Conservation (phyloP, 2,113 vertebrate species). For the Stigmatopora nigra region DNA sequence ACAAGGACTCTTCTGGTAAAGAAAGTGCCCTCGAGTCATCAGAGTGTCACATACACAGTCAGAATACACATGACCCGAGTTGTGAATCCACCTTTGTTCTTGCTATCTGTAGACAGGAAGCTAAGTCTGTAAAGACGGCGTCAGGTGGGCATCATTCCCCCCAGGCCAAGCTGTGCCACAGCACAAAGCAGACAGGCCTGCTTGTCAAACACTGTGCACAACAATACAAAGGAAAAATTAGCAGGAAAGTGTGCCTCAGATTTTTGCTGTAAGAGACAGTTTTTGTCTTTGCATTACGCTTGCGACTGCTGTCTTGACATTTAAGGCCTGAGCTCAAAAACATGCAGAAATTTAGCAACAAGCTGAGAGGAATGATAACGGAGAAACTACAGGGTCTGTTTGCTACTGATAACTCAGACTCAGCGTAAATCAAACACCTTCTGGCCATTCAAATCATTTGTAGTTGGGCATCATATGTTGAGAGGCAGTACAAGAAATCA, state of each 20-base stretch:
- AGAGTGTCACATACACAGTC: constrained; percentile 56
- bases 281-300: constrained; percentile 55
- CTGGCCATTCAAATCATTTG: constrained; percentile 61
- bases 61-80: constrained; percentile 25
- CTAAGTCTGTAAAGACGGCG: constrained; percentile 61
- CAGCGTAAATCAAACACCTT: constrained; percentile 69
- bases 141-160: constrained; percentile 37
- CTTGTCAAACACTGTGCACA: constrained; percentile 59
- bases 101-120: constrained; percentile 54
- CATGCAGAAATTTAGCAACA: constrained; percentile 53
- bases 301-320: constrained; percentile 63
- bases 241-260: constrained; percentile 24
- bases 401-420: constrained; percentile 63
- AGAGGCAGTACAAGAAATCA: constrained; percentile 43
- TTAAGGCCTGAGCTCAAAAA: constrained; percentile 61
- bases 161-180: constrained; percentile 36
- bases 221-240: constrained; percentile 43
- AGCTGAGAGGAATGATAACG: constrained; percentile 65
- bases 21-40: constrained; percentile 59
- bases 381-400: constrained; percentile 59
- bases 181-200: constrained; percentile 46
- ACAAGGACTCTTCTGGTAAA: constrained; percentile 63
- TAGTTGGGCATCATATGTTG: constrained; percentile 57
- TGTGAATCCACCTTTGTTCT: constrained; percentile 67
- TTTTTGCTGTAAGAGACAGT: constrained; percentile 59